A percentile compares a stretch with the other conserved stretches of the same genome.
Conservation (phyloP, 2,113 vertebrate genomes). For the Campylomormyrus numenius region DNA sequence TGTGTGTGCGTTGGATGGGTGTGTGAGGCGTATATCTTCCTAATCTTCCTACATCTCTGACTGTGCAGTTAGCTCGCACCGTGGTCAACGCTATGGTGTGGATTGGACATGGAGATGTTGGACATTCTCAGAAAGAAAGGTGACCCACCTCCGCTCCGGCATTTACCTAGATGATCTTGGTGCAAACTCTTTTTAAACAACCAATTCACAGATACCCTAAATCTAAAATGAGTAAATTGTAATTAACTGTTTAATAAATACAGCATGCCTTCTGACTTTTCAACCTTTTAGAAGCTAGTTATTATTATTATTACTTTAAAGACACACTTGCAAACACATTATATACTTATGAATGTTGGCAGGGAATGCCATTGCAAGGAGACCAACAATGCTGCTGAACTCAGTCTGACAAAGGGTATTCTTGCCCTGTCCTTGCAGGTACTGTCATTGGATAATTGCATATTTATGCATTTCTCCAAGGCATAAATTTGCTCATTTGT, state of each 20-base stretch:
- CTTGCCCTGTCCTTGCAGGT: constrained; percentile 54
- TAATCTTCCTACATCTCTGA: background rate
- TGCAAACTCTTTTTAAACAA: background rate
- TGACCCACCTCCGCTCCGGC: constrained; percentile 25
- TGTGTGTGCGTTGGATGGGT: background rate
- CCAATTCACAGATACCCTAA: background rate
- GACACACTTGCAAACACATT: background rate
- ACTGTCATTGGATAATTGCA: constrained; percentile 1
- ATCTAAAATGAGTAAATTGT: background rate
- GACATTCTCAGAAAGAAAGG: constrained; percentile 28
- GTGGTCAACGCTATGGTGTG: constrained; percentile 55
- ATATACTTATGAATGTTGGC: background rate
- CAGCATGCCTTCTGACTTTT: background rate
- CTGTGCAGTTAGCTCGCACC: constrained; percentile 47
- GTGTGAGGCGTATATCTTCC: background rate
- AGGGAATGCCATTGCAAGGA: constrained; percentile 35
- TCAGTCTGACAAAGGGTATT: constrained; percentile 33
- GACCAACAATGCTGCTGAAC: constrained; percentile 14
- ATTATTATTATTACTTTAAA: background rate
- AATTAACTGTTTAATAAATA: background rate
- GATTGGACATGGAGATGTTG: constrained; percentile 26
- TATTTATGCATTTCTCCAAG: background rate
- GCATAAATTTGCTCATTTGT: background rate
- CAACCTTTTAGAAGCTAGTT: background rate
- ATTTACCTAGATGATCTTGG: background rate